Evolutionary conservation across 23 tunicate genomes (phyloP).

Genomic region (Styela plicata): DNA sequence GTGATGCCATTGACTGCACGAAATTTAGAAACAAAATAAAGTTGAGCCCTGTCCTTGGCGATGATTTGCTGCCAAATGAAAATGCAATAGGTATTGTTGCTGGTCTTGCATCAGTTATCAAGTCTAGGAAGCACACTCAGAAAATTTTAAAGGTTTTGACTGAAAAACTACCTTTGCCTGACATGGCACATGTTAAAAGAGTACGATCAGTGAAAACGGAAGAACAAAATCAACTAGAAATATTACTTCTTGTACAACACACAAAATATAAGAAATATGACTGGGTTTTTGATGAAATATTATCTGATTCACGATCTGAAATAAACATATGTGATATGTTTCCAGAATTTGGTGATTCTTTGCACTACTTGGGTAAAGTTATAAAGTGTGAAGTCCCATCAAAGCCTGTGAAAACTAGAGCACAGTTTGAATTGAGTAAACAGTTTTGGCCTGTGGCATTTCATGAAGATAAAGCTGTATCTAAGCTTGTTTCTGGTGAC

Average conservation of each 20-base stretch:
- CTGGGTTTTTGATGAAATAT: background rate
- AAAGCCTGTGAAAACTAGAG: slow-evolving; percentile 55
- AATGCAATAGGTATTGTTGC: slow-evolving; percentile 38
- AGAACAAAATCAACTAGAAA: slow-evolving; percentile 32
- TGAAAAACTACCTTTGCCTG: slow-evolving; percentile 35
- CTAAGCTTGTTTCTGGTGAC: slow-evolving; percentile 39
- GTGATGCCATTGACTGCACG: background rate
- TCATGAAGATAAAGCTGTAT: slow-evolving; percentile 73
- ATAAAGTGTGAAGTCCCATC: slow-evolving; percentile 38
- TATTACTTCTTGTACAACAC: slow-evolving; percentile 36
- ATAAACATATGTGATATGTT: background rate
- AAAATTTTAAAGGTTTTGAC: slow-evolving; percentile 33
- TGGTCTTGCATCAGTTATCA: slow-evolving; percentile 45
- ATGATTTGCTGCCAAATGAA: slow-evolving; percentile 34
- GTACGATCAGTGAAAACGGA: slow-evolving; percentile 30
- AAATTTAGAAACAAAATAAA: too few species aligned
- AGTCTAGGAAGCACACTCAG: slow-evolving; percentile 35
- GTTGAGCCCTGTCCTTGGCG: slow-evolving; percentile 41
- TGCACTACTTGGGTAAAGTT: slow-evolving; percentile 8
- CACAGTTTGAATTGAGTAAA: slow-evolving; percentile 73
- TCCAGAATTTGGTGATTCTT: slow-evolving; percentile 5
- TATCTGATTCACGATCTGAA: background rate
- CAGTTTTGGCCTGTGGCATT: slow-evolving; percentile 83
- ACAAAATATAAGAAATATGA: slow-evolving; percentile 9
- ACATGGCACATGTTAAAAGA: slow-evolving; percentile 67